These are phyloP conservation scores for Seira sanloemensis DNA, from an alignment of 2,888 invertebrate genomes.

Conservation along the genomic window DNA sequence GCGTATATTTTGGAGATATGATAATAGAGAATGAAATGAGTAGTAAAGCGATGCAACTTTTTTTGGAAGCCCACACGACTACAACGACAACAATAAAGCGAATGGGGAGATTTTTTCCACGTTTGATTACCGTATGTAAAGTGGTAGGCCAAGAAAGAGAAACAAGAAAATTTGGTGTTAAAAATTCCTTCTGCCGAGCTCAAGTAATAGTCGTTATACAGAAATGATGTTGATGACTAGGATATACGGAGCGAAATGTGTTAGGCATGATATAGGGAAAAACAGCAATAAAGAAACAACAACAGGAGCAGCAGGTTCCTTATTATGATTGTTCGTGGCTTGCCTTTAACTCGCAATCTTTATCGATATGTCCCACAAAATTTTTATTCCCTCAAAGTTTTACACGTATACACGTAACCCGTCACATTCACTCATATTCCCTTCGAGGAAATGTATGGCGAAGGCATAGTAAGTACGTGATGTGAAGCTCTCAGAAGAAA, in stretches of 20 bases:
- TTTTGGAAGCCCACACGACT: neutral
- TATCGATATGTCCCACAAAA: conserved; percentile 56
- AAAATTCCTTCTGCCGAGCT: conserved; percentile 30
- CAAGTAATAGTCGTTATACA: conserved; percentile 26
- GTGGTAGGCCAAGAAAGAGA: neutral
- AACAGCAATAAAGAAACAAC: conserved; percentile 20
- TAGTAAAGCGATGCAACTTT: neutral
- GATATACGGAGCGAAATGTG: neutral
- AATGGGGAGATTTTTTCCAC: neutral
- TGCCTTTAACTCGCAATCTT: conserved; percentile 46
- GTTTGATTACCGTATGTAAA: neutral
- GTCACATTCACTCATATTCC: neutral
- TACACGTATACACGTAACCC: conserved; percentile 33
- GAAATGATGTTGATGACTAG: neutral
- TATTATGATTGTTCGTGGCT: conserved; percentile 58
- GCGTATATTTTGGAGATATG: neutral
- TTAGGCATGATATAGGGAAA: conserved; percentile 8
- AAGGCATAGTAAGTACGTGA: neutral
- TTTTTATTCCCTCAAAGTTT: conserved; percentile 51
- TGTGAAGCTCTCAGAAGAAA: too few species aligned
- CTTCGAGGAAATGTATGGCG: neutral
- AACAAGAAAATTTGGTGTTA: conserved; percentile 58
- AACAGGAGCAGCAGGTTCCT: conserved; percentile 56
- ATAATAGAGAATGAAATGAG: neutral
- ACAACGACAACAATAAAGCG: neutral